Evolutionary conservation across 1,140 invertebrate species (phyloP).

Genomic region (Cryptotermes secundus): DNA sequence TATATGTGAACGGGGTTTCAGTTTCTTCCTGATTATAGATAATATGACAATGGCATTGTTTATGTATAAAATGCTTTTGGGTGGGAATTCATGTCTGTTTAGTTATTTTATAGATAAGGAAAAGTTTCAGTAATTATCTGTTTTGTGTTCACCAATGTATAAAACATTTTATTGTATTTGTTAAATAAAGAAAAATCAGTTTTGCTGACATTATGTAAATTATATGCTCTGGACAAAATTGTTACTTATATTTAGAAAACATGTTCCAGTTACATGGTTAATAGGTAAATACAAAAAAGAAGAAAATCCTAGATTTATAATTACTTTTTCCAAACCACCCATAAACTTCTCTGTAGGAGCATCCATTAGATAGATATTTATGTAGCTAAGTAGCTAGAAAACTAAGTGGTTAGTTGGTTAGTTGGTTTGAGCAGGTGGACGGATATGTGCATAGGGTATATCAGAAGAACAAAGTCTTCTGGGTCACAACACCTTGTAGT

Average conservation of each 20-base stretch:
- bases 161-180: not conserved
- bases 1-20: not conserved
- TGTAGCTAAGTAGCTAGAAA: too few relatives aligned
- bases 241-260: not conserved
- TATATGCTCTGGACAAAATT: not conserved
- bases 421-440: too few relatives aligned
- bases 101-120: not conserved
- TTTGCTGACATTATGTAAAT: not conserved
- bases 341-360: too few relatives aligned
- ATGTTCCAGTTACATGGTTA: too few relatives aligned
- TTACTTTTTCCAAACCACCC: too few relatives aligned
- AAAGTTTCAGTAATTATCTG: not conserved
- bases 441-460: too few relatives aligned
- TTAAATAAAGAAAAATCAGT: constrained; percentile 1
- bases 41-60: not conserved
- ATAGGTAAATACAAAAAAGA: too few relatives aligned
- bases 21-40: not conserved
- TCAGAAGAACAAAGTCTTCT: too few relatives aligned
- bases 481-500: too few relatives aligned
- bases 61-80: not conserved
- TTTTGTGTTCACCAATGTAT: not conserved
- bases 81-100: not conserved
- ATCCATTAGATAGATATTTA: too few relatives aligned
- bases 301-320: too few relatives aligned
- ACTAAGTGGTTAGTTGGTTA: too few relatives aligned